Percentiles rank a stretch among this genome's conserved stretches.
Conservation (phyloP, 2,797 vertebrate species). For the Hemibagrus guttatus region DNA sequence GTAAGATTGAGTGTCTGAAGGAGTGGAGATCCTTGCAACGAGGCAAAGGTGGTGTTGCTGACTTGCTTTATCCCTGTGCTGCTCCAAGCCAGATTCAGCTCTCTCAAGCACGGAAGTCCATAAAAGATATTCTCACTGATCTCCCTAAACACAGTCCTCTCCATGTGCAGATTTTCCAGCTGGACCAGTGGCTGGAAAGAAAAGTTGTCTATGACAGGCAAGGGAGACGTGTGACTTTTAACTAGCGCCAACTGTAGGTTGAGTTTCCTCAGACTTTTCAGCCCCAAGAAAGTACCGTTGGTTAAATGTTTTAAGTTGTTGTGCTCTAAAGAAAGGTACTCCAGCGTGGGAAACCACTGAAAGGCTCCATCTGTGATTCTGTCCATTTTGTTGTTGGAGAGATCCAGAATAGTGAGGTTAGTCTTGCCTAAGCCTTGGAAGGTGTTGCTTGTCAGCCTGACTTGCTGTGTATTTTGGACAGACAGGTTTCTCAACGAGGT, state of each 20-base stretch:
- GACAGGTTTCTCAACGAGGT: conserved; percentile 79
- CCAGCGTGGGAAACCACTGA: conserved; percentile 78
- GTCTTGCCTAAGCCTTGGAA: conserved; percentile 80
- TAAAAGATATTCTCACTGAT: conserved; percentile 79
- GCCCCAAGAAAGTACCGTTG: conserved; percentile 78
- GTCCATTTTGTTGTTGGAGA: conserved; percentile 79
- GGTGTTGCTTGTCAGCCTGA: conserved; percentile 66
- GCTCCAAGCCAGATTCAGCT: conserved; percentile 80
- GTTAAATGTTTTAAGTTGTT: conserved; percentile 78
- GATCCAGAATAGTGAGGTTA: conserved; percentile 81
- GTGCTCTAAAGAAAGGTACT: conserved; percentile 75
- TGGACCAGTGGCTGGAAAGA: conserved; percentile 78
- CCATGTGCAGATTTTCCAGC: conserved; percentile 82
- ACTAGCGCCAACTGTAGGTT: conserved; percentile 76
- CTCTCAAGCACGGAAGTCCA: conserved; percentile 79
- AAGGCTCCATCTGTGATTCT: conserved; percentile 78
- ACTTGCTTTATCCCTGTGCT: conserved; percentile 71
- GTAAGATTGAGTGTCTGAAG: conserved; percentile 84
- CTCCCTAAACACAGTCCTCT: conserved; percentile 69
- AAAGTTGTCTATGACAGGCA: conserved; percentile 78
- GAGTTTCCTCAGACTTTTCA: conserved; percentile 78
- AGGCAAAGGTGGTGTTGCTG: conserved; percentile 80
- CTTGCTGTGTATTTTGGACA: conserved; percentile 74
- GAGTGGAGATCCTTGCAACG: conserved; percentile 82
- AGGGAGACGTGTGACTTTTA: conserved; percentile 62